Percentiles rank a stretch among this genome's conserved stretches.
Conservation (phyloP, 2,888 invertebrate species). For the Xanthorhoe spadicearia region DNA sequence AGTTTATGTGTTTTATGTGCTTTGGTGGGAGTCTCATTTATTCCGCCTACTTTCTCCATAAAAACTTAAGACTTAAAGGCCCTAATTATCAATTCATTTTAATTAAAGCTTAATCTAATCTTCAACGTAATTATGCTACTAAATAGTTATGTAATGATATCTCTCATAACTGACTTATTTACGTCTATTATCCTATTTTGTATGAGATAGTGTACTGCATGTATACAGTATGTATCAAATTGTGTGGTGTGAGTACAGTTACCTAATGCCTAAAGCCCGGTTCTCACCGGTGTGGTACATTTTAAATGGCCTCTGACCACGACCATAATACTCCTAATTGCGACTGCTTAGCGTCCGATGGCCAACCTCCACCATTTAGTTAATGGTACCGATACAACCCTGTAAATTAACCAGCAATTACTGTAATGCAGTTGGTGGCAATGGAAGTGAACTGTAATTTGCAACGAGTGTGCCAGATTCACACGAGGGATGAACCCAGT, state of each 20-base stretch:
- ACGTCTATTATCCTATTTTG: too few relatives aligned
- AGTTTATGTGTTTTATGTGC: too few relatives aligned
- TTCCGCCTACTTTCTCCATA: too few relatives aligned
- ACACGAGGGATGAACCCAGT: neutral
- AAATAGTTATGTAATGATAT: neutral
- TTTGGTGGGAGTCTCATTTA: too few relatives aligned
- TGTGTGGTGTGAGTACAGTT: neutral
- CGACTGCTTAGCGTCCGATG: conserved; percentile 26
- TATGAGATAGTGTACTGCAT: neutral
- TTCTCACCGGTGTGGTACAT: conserved; percentile 7
- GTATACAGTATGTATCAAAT: neutral
- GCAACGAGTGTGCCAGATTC: neutral
- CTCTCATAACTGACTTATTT: too few relatives aligned
- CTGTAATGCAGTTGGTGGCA: conserved; percentile 18
- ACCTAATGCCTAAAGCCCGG: neutral
- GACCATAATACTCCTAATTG: conserved; percentile 23
- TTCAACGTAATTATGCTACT: neutral
- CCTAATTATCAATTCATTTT: too few relatives aligned
- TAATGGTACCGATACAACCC: conserved; percentile 28
- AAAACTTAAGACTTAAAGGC: too few relatives aligned
- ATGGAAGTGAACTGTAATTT: conserved; percentile 8
- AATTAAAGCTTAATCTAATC: too few relatives aligned
- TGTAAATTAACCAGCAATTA: conserved; percentile 38
- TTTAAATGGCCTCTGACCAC: conserved; percentile 18
- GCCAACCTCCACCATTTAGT: conserved; percentile 19